These are phyloP conservation scores for Neostethus bicornis DNA, from an alignment of 2,797 vertebrate species.

Conservation along the genomic window DNA sequence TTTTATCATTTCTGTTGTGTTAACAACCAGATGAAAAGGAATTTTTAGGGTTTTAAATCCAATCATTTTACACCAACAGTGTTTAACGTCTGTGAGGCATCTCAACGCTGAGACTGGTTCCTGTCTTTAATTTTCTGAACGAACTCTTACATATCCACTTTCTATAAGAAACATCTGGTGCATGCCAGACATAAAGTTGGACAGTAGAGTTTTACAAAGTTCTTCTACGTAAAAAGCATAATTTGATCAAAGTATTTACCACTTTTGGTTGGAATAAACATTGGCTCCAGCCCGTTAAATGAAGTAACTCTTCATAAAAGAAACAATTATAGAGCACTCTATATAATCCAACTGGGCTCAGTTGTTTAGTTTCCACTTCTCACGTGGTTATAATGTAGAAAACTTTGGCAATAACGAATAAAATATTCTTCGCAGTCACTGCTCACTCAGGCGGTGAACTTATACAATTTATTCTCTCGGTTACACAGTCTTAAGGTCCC, in stretches of 20 bases:
- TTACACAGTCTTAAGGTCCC: slow-evolving; percentile 37
- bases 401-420: slow-evolving; percentile 28
- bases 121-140: not conserved
- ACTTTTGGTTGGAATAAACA: slow-evolving; percentile 39
- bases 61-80: not conserved
- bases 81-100: not conserved
- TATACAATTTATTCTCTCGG: slow-evolving; percentile 24
- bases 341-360: slow-evolving; percentile 29
- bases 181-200: slow-evolving; percentile 37
- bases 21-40: not conserved
- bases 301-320: slow-evolving; percentile 31
- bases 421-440: slow-evolving; percentile 22
- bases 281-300: slow-evolving; percentile 45
- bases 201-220: slow-evolving; percentile 27
- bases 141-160: not conserved
- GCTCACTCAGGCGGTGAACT: slow-evolving; percentile 4
- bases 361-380: slow-evolving; percentile 31
- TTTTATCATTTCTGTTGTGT: not conserved
- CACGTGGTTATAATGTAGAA: slow-evolving; percentile 36
- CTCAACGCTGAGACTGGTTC: not conserved
- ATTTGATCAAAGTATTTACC: slow-evolving; percentile 40
- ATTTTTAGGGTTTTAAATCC: not conserved
- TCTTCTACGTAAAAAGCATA: slow-evolving; percentile 31
- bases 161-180: slow-evolving; percentile 29
- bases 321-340: slow-evolving; percentile 54